Evolutionary conservation across 2,888 invertebrate species (phyloP).

Genomic region (Trachelus tabidus): DNA sequence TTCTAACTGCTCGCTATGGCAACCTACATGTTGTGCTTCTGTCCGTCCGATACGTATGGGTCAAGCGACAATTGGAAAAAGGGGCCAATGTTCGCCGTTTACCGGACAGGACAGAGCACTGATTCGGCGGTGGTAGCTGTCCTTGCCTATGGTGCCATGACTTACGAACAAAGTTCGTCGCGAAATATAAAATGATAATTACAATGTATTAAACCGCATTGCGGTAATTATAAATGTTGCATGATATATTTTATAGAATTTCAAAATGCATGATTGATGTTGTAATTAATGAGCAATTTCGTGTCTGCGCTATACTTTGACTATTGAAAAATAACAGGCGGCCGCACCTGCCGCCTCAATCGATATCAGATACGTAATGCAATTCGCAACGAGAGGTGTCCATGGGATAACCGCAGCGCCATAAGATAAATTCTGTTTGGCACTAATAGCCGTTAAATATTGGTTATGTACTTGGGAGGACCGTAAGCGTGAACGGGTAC

Average conservation of each 20-base stretch:
- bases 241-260: background rate
- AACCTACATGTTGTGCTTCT: too few relatives aligned
- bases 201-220: background rate
- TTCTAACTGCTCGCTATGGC: too few relatives aligned
- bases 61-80: too few relatives aligned
- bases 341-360: conserved; percentile 46
- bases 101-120: too few relatives aligned
- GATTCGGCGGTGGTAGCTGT: too few relatives aligned
- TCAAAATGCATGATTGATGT: background rate
- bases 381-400: background rate
- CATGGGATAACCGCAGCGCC: conserved; percentile 16
- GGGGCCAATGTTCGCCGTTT: too few relatives aligned
- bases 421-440: conserved; percentile 54
- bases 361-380: conserved; percentile 47
- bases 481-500: conserved; percentile 25
- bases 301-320: background rate
- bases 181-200: too few relatives aligned
- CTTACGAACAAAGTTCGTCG: too few relatives aligned
- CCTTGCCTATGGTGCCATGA: too few relatives aligned
- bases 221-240: background rate
- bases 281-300: background rate
- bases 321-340: background rate
- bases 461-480: conserved; percentile 42
- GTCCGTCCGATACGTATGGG: too few relatives aligned
- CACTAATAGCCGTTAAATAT: conserved; percentile 53